These are phyloP conservation scores for Porites cylindrica DNA, from an alignment of 92 coral and sea anemone genomes.

Conservation along the genomic window DNA sequence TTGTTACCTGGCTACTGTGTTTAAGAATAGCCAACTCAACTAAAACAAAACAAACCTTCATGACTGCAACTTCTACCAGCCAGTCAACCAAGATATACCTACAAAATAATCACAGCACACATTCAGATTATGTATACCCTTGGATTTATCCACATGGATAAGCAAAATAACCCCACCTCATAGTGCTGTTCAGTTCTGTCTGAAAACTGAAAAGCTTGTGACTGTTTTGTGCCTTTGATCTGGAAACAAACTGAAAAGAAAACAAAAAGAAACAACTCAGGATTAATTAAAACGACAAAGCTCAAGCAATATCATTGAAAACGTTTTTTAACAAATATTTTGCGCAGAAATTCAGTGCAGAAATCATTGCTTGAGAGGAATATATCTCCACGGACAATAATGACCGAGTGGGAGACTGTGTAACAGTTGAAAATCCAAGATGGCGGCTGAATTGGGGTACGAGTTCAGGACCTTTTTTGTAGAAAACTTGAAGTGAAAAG, in stretches of 20 bases:
- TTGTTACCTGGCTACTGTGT: background rate
- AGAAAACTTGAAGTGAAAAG: no score
- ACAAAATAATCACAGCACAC: no score
- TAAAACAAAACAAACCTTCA: constrained; percentile 77
- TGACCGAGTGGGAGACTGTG: constrained; percentile 25
- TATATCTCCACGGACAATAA: background rate
- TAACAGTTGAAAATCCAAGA: background rate
- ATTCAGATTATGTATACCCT: no score
- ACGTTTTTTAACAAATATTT: background rate
- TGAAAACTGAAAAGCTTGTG: constrained; percentile 90
- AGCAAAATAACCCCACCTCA: constrained; percentile 77
- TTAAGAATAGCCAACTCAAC: background rate
- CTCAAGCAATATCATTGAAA: background rate
- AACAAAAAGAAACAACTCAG: background rate
- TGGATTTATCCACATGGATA: background rate
- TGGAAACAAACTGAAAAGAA: constrained; percentile 81
- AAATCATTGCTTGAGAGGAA: background rate
- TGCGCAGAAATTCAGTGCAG: background rate
- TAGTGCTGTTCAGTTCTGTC: constrained; percentile 92
- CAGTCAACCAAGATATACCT: constrained; percentile 98
- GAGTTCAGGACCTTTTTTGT: no score
- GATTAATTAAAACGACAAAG: background rate
- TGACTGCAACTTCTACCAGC: constrained; percentile 98
- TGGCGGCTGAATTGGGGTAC: background rate
- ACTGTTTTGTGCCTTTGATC: constrained; percentile 77